These are phyloP conservation scores for Trichomalopsis sarcophagae DNA, from an alignment of 1,140 invertebrate species.

Conservation along the genomic window DNA sequence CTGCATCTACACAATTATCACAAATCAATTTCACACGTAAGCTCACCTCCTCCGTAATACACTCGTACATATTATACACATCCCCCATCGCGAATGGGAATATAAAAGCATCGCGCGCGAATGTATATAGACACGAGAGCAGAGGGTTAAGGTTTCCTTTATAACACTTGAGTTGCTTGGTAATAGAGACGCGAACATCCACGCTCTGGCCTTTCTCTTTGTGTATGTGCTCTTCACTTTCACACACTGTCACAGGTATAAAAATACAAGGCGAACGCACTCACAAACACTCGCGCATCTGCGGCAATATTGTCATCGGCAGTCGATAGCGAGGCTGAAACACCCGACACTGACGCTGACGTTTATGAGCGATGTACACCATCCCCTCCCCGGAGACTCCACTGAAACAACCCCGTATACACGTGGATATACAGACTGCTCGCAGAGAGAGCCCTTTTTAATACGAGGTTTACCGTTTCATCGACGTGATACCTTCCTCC, in stretches of 20 bases:
- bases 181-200: slow-evolving; percentile 19
- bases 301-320: slow-evolving; percentile 36
- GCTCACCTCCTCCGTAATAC: neutral
- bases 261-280: no score
- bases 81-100: slow-evolving; percentile 35
- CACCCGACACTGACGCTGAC: slow-evolving; percentile 30
- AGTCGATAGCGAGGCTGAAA: slow-evolving; percentile 20
- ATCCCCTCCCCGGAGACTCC: neutral
- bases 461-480: slow-evolving; percentile 40
- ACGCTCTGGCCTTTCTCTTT: no score
- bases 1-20: no score
- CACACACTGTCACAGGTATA: no score
- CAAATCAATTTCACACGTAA: no score
- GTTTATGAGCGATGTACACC: slow-evolving; percentile 31
- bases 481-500: slow-evolving; percentile 12
- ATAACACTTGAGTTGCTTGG: slow-evolving; percentile 16
- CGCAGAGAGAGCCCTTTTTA: neutral
- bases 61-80: neutral
- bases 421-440: neutral
- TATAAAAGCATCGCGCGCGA: slow-evolving; percentile 38
- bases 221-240: no score
- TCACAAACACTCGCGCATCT: neutral
- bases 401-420: neutral
- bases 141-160: slow-evolving; percentile 38
- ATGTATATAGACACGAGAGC: neutral